Base-by-base conservation (phyloP, 1,140 invertebrate genomes). In the Asbolus verrucosus region DNA sequence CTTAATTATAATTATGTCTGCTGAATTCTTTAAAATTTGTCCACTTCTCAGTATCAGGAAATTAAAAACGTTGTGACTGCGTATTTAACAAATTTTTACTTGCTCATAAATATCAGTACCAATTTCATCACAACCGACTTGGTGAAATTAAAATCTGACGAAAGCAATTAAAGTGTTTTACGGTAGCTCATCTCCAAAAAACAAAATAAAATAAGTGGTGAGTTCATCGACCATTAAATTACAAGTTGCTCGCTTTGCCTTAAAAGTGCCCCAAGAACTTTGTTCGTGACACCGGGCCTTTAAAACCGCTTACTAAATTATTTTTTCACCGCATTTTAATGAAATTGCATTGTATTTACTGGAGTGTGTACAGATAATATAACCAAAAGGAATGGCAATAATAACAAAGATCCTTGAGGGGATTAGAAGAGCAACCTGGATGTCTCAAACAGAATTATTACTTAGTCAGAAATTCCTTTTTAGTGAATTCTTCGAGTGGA, bases 361-460 rank as follows among this genome's bases (percentile, higher is more conserved):
- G 13, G 30, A 62, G 59, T 36, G 59, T 62, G 4, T 15, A 18
- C 19, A 62, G 36, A 38, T 62, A 62, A 62, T 62, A 39, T 62
- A 38, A 62, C 59, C n/a, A 62, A 62, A 62, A 62, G 59, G 59
- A 36, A 39, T 62, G 36, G 30, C 30, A 38, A 62, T 36, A 62
- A 62, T 39, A 62, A 38, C 36, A 36, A 11, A 13, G 18, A 21
- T 39, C 59, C 36, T 62, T 31, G 59, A 39, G 59, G 59, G 36
- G 38, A 65, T 46, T 65, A 43, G 41, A 39, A 65, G 62, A 41
- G 36, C 33, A 69, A 46, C 31, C 54, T 21, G 15, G n/a, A 62
- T 63, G 67, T 69, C 67, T 69, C 60, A 41, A 69, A 69, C 67
- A 69, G 67, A 69, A 69, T 60, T 69, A 62, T 69, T 62, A 63